Evolutionary conservation across 2,113 vertebrate genomes (phyloP), one percentile per base, ranked within the genome.

Genomic region (Ictalurus furcatus): DNA sequence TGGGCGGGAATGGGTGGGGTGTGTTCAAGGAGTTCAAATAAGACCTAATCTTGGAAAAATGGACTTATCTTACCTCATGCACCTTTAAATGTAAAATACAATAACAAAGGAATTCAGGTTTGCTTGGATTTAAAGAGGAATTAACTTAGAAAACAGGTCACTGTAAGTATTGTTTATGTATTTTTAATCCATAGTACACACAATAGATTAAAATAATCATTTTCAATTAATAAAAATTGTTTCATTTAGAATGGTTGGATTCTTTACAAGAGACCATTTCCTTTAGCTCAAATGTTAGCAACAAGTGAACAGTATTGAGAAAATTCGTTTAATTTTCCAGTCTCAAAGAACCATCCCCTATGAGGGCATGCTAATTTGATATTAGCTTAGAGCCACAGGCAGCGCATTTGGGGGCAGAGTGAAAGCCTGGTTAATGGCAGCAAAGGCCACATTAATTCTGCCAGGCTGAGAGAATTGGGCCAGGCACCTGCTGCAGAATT

Each of bases 401-500:
- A 89, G 91, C 92, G 67, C 89, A 91, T 90, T 44, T 37, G 85
- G 61, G 61, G 88, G 88, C 81, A 82, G 59, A 87, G 21, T 48
- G 65, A 83, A 84, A 63, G 73, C 65, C 89, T 86, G 58, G 40
- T 83, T 58, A 86, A 90, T 92, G 90, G 94, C 83, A 85, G 90
- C 30, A 82, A 90, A 90, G 92, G 89, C 86, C 89, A 90, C 93
- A 95, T 95, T 94, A 93, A 94, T 95, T 95, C 92, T 93, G 87
- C 88, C 90, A 90, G 90, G 91, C 89, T 92, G 89, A 93, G 94
- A 90, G 90, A 96, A 95, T 89, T 96, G 93, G 95, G 95, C 92
- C 96, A 95, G 90, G 93, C 94, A 94, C 94, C 95, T 95, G 95
- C 95, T 94, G 94, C 94, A 94, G 93, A 95, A 96, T 90, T 94